These are phyloP conservation scores for Microcebus lehilahytsara DNA, from an alignment of 2,113 vertebrate genomes.

Conservation along the genomic window DNA sequence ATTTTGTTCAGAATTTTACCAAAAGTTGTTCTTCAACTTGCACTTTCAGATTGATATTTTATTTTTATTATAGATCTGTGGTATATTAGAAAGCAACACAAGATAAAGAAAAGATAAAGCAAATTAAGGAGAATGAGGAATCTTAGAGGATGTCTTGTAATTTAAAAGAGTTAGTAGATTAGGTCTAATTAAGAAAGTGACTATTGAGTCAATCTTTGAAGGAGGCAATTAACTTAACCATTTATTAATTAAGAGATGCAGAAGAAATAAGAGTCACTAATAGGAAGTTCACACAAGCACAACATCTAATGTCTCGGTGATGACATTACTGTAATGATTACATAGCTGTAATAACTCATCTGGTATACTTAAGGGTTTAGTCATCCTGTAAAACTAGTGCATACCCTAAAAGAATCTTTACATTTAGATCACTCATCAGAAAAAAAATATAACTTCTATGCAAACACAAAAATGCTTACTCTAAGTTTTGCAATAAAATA, in stretches of 20 bases:
- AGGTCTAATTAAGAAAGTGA: neutral
- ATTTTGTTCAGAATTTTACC: no score
- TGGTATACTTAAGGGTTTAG: neutral
- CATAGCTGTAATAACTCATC: neutral
- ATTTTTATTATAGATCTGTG: no score
- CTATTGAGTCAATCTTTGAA: neutral
- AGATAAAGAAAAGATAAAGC: neutral
- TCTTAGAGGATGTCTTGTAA: neutral
- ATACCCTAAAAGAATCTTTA: neutral
- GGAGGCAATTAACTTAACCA: neutral
- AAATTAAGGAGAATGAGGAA: neutral
- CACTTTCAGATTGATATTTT: no score
- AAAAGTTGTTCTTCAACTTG: no score
- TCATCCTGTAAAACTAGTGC: neutral
- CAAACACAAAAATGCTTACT: neutral
- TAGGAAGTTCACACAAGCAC: neutral
- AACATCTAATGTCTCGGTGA: neutral
- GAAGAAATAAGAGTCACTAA: neutral
- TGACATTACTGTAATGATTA: no score
- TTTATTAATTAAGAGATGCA: neutral
- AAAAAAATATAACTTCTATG: neutral
- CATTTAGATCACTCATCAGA: neutral
- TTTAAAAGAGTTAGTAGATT: neutral
- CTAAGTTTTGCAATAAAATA: neutral
- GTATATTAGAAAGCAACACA: neutral